Percentiles rank a stretch among this genome's conserved stretches.
phyloP scores from a whole-genome alignment of 2,113 vertebrate genomes.

The Zapus hudsonius region DNA sequence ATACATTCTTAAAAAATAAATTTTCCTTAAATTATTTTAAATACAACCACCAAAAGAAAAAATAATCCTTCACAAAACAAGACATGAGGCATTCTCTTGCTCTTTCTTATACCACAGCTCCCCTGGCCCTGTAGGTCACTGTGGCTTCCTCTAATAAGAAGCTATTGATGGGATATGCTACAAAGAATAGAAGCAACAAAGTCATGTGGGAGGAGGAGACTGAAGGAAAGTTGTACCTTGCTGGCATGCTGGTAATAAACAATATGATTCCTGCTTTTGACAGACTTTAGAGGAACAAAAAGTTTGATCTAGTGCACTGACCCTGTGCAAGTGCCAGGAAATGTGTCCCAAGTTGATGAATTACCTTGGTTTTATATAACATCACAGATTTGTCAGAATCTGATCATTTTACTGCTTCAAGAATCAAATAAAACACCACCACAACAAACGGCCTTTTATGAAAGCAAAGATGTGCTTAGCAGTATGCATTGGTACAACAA shows the following conservation, averaged over 20 bases:
- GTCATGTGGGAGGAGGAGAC: not conserved
- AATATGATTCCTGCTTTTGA: constrained; percentile 44
- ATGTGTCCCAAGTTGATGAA: constrained; percentile 52
- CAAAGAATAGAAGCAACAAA: constrained; percentile 48
- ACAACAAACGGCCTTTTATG: constrained; percentile 44
- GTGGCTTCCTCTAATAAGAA: constrained; percentile 6
- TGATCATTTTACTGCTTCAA: constrained; percentile 53
- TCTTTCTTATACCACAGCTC: not conserved
- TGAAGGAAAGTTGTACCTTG: not conserved
- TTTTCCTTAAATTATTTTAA: not conserved
- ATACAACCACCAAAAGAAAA: not conserved
- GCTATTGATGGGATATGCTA: constrained; percentile 27
- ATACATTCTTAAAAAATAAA: constrained; percentile 53
- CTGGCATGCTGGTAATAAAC: constrained; percentile 59
- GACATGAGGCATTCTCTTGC: not conserved
- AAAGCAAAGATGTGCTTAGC: constrained; percentile 9
- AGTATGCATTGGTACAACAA: constrained; percentile 11
- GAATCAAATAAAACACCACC: constrained; percentile 39
- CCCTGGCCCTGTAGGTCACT: not conserved
- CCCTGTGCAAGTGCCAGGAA: constrained; percentile 41
- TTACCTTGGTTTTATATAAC: constrained; percentile 54
- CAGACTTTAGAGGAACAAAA: constrained; percentile 54
- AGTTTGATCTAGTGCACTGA: constrained; percentile 25
- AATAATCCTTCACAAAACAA: not conserved
- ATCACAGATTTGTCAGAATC: constrained; percentile 50